Conservation (phyloP, 2,113 vertebrate genomes). For the Calidris pygmaea region DNA sequence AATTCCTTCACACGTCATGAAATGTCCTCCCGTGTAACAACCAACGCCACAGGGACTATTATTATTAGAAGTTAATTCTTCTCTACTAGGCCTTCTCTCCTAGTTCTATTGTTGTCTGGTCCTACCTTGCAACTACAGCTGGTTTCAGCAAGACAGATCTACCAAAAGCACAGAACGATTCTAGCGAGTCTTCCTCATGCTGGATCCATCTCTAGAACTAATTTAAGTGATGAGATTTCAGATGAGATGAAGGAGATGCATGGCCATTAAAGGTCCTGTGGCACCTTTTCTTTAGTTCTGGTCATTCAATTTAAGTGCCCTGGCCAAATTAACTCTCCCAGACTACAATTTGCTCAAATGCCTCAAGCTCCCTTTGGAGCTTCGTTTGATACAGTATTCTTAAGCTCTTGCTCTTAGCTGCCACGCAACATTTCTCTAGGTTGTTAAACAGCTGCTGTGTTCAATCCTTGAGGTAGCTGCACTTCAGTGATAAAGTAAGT, state of each 20-base stretch:
- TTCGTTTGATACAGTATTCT: neutral
- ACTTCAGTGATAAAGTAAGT: slow-evolving; percentile 58
- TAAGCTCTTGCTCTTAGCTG: neutral
- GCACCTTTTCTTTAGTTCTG: neutral
- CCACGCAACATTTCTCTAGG: neutral
- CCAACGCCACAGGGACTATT: neutral
- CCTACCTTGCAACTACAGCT: neutral
- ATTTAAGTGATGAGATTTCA: neutral
- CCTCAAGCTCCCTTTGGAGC: neutral
- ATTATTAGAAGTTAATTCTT: neutral
- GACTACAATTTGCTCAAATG: neutral
- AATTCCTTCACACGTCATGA: neutral
- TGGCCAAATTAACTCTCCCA: neutral
- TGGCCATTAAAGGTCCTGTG: neutral
- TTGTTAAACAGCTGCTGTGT: slow-evolving; percentile 67
- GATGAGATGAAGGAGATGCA: neutral
- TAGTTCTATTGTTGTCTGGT: neutral
- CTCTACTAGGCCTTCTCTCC: neutral
- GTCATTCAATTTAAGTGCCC: neutral
- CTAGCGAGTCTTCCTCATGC: neutral
- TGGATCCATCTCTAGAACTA: neutral
- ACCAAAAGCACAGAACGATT: neutral
- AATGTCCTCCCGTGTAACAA: neutral
- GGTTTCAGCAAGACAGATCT: neutral
- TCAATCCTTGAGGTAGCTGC: slow-evolving; percentile 57